Base-by-base conservation (phyloP, 2,888 invertebrate genomes). In the Apodemia duryi region DNA sequence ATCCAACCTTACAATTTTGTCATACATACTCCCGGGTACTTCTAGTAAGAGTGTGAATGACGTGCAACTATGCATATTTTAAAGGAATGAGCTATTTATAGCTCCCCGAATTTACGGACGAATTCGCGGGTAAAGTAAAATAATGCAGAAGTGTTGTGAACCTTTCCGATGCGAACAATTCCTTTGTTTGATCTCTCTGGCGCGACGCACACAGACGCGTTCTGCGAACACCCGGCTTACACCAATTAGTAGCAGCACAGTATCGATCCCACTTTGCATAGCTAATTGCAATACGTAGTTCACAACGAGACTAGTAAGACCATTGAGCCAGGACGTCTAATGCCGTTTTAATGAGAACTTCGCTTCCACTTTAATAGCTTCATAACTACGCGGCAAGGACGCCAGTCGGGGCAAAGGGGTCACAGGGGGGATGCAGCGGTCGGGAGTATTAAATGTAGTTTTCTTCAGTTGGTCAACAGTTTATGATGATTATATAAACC, bases 191-290 rank as follows among this genome's bases (percentile, higher is more conserved):
- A 13, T 46, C 1, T 3, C 38, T 38, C 6, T 6, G 38, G 7
- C 38, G 43, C 43, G 43, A 11, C 11, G 43, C 11, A 43, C 21
- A 52, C 38, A 52, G 41, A 41, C 52, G 49, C 61, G 41, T 28
- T 6, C 51, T 21, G 32, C 49, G 51, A 63, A 21, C n/a, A 43
- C 49, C n/a, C n/a, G 49, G 62, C 62, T 65, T 57, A 64, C 54
- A 57, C 64, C 64, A 64, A 62, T 63, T 62, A 63, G 62, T 49
- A 28, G 64, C 51, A 32, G 61, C 61, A 38, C 57, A 32, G 54
- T 54, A 54, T 62, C 64, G 64, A 62, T 66, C 57, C 63, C 41
- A 62, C 63, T 64, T 64, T 66, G 63, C 61, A 62, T 64, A 61
- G 13, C 51, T 41, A 35, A 54, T 51, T 57, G 62, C 35, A 35